Conservation (phyloP, 2,797 vertebrate genomes). For the Eulemur coronatus region DNA sequence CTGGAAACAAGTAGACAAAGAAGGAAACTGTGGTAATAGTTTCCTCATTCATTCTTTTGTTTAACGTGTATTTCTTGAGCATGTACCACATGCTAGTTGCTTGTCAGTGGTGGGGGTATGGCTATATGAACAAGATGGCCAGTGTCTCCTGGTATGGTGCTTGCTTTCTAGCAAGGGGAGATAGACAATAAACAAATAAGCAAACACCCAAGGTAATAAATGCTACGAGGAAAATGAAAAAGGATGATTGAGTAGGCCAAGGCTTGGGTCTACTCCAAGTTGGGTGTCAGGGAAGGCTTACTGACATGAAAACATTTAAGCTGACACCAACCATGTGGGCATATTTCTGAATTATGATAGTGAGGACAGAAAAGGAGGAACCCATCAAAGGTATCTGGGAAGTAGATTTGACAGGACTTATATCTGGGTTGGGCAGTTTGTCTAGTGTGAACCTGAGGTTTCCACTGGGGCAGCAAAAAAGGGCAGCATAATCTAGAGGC, state of each 20-base stretch:
- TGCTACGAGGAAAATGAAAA: not conserved
- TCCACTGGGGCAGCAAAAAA: not conserved
- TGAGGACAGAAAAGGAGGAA: not conserved
- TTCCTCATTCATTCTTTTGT: not conserved
- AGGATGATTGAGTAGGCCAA: rapidly evolving
- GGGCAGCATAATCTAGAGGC: not conserved
- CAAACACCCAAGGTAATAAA: not conserved
- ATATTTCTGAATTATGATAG: not conserved
- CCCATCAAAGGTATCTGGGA: not conserved
- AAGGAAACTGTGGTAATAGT: not conserved
- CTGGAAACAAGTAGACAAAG: not conserved
- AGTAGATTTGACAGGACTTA: not conserved
- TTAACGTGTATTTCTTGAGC: not conserved
- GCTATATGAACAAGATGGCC: not conserved
- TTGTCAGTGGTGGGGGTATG: rapidly evolving
- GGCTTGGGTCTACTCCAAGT: not conserved
- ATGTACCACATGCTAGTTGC: too few species aligned
- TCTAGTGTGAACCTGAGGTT: not conserved
- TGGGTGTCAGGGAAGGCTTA: not conserved
- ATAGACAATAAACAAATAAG: not conserved
- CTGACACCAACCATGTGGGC: not conserved
- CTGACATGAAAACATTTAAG: not conserved
- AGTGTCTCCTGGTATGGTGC: not conserved
- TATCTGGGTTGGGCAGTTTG: not conserved
- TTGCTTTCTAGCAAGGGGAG: not conserved